phyloP scores from a whole-genome alignment of 1,140 invertebrate genomes.

The Heliconius melpomene region DNA sequence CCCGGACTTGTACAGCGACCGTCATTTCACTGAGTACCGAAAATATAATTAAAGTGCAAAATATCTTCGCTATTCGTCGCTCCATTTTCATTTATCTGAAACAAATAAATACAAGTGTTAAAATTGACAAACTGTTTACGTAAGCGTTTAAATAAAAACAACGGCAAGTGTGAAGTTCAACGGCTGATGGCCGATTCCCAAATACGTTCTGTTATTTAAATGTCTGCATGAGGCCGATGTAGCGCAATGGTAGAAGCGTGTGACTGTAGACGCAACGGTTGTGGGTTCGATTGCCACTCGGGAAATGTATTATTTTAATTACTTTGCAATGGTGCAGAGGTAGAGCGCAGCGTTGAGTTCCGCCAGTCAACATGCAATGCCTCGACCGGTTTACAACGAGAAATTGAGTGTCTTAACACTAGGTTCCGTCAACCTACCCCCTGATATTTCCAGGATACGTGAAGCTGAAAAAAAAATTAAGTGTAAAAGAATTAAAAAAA shows the following conservation, averaged over 20 bases:
- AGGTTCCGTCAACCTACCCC: too few relatives aligned
- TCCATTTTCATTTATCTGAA: slow-evolving; percentile 73
- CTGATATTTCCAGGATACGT: too few relatives aligned
- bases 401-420: too few relatives aligned
- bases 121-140: slow-evolving; percentile 2
- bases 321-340: too few relatives aligned
- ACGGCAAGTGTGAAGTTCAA: background rate
- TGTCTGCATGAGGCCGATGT: background rate
- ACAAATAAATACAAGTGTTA: slow-evolving; percentile 54
- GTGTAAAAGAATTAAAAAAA: background rate
- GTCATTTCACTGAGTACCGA: slow-evolving; percentile 72
- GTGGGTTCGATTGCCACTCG: too few relatives aligned
- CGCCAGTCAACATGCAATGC: too few relatives aligned
- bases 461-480: background rate
- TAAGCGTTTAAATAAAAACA: background rate
- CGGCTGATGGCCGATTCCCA: background rate
- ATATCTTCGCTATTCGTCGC: slow-evolving; percentile 59
- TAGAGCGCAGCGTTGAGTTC: too few relatives aligned
- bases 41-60: slow-evolving; percentile 69
- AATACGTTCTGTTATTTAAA: background rate
- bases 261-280: too few relatives aligned
- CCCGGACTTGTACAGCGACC: slow-evolving; percentile 66
- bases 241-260: too few relatives aligned
- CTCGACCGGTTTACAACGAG: too few relatives aligned
- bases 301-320: too few relatives aligned